These are phyloP conservation scores for Neomicropteryx cornuta DNA, from an alignment of 1,140 invertebrate genomes.

Conservation along the genomic window DNA sequence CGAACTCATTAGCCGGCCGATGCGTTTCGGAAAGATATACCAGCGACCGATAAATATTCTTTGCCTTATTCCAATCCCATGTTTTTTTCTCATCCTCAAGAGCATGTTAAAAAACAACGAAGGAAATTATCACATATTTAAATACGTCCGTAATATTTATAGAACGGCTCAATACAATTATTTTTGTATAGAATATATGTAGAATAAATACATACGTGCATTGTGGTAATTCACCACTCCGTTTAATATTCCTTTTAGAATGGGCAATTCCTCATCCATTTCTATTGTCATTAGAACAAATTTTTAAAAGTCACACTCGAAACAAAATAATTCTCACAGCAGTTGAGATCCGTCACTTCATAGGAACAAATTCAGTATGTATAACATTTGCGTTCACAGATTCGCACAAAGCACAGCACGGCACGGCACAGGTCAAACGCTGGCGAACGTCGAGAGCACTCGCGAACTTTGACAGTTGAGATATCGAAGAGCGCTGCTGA, in stretches of 20 bases:
- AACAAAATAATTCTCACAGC: not conserved
- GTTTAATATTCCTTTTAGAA: constrained; percentile 78
- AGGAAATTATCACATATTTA: too few relatives aligned
- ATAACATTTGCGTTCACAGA: too few relatives aligned
- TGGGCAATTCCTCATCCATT: constrained; percentile 79
- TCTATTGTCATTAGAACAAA: constrained; percentile 37
- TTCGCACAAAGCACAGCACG: too few relatives aligned
- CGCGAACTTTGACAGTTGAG: not conserved
- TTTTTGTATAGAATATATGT: too few relatives aligned
- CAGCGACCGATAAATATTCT: too few relatives aligned
- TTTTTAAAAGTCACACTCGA: constrained; percentile 7
- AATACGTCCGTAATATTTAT: too few relatives aligned
- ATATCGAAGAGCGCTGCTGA: constrained; percentile 19
- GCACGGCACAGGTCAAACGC: not conserved
- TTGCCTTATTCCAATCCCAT: too few relatives aligned
- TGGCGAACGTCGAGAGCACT: not conserved
- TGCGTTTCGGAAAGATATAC: too few relatives aligned
- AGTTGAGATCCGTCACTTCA: not conserved
- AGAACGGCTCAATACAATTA: too few relatives aligned
- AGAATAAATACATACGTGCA: constrained; percentile 65
- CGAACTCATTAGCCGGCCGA: too few relatives aligned
- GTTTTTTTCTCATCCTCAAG: too few relatives aligned
- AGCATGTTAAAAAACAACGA: too few relatives aligned
- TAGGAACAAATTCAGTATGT: not conserved
- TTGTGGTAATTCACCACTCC: constrained; percentile 80